phyloP scores from a whole-genome alignment of 1,140 invertebrate genomes.

The Drosophila mayri region DNA sequence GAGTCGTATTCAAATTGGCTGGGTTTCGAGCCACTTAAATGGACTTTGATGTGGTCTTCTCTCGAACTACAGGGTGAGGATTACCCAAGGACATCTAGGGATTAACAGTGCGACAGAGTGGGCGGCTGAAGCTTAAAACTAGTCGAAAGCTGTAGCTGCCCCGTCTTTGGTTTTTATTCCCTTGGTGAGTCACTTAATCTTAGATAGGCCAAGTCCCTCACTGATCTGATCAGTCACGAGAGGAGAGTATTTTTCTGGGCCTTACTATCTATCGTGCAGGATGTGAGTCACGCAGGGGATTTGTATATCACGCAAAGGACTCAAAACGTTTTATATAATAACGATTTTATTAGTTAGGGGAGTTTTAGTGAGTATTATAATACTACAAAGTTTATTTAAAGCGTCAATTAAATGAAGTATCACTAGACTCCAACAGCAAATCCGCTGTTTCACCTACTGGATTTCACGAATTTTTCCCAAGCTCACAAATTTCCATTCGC shows the following conservation, averaged over 20 bases:
- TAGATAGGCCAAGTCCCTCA: constrained; percentile 8
- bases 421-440: too few relatives aligned
- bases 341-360: not conserved
- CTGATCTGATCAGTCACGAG: constrained; percentile 43
- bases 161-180: not conserved
- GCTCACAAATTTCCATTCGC: not conserved
- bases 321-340: not conserved
- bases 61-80: constrained; percentile 6
- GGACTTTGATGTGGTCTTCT: constrained; percentile 68
- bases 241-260: not conserved
- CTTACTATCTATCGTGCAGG: not conserved
- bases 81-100: constrained; percentile 46
- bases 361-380: not conserved
- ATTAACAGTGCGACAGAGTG: constrained; percentile 18
- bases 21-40: constrained; percentile 47
- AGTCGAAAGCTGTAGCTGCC: not conserved
- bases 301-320: constrained; percentile 13
- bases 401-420: not conserved
- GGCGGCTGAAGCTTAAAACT: not conserved
- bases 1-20: constrained; percentile 67
- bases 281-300: constrained; percentile 2
- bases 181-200: constrained; percentile 29
- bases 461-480: not conserved
- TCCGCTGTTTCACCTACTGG: not conserved
- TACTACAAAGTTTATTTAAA: not conserved